Evolutionary conservation across 2,797 vertebrate species (phyloP).

Genomic region (Manis crassicaudata): DNA sequence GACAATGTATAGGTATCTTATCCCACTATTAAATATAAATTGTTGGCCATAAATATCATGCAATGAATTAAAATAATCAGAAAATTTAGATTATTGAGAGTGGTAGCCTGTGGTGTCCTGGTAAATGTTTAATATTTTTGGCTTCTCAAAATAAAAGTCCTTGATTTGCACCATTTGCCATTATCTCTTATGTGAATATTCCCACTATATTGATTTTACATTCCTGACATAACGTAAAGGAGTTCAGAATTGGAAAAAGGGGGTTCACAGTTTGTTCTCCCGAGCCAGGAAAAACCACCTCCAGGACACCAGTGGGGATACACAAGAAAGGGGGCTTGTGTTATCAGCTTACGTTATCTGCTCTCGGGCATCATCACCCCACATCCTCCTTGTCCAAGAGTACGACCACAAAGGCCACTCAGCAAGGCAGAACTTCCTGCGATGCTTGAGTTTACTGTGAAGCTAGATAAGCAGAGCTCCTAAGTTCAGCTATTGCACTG

Average conservation of each 20-base stretch:
- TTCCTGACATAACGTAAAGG: neutral
- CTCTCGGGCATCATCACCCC: neutral
- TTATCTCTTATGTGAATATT: neutral
- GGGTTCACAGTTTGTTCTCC: neutral
- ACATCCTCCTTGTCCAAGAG: neutral
- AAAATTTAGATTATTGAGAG: neutral
- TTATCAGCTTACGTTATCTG: neutral
- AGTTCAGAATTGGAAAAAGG: neutral
- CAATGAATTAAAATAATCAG: slow-evolving; percentile 19
- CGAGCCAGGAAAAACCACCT: neutral
- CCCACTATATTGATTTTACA: neutral
- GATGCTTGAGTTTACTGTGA: slow-evolving; percentile 37
- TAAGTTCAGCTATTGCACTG: slow-evolving; percentile 54
- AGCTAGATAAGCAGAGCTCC: neutral
- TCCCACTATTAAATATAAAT: neutral
- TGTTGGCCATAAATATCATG: neutral
- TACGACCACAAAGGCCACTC: neutral
- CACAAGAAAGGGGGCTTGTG: neutral
- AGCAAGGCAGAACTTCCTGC: slow-evolving; percentile 11
- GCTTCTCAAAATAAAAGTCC: neutral
- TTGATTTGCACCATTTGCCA: neutral
- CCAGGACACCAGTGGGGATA: neutral
- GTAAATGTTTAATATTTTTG: neutral
- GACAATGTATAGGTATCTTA: neutral
- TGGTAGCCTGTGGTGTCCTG: neutral